These are phyloP conservation scores for Cyprinodon diabolis DNA, from an alignment of 2,797 vertebrate genomes.

Conservation along the genomic window DNA sequence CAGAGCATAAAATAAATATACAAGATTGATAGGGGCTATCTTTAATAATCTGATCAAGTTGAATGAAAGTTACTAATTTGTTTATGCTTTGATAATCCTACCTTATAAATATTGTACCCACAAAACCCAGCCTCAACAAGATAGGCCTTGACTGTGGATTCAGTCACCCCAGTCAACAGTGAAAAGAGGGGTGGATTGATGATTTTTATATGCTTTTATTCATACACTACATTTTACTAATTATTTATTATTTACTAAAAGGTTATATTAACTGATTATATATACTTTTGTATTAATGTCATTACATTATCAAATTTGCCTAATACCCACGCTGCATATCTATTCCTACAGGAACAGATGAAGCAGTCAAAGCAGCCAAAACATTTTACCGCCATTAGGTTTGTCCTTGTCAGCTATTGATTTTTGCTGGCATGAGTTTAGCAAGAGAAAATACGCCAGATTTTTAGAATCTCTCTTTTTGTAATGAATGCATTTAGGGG, in stretches of 20 bases:
- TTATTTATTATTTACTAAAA: no score
- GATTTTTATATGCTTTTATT: no score
- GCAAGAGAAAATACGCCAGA: background rate
- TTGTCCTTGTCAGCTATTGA: background rate
- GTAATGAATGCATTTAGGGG: conserved; percentile 7
- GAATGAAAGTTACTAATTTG: background rate
- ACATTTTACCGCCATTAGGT: background rate
- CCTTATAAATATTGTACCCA: background rate
- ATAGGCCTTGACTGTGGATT: background rate
- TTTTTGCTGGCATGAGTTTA: background rate
- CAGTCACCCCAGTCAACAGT: no score
- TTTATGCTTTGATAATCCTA: no score
- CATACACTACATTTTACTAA: no score
- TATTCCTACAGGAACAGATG: conserved; percentile 3
- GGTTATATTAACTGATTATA: no score
- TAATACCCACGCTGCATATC: background rate
- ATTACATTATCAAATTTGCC: no score
- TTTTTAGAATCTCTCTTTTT: background rate
- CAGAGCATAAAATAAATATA: background rate
- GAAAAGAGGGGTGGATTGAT: no score
- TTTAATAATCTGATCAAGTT: background rate
- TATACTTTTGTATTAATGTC: no score
- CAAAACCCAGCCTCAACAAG: background rate
- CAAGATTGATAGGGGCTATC: background rate
- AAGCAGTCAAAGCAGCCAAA: conserved; percentile 15